These are phyloP conservation scores for Drosophila macrothrix DNA, from an alignment of 2,888 invertebrate species.

Conservation along the genomic window DNA sequence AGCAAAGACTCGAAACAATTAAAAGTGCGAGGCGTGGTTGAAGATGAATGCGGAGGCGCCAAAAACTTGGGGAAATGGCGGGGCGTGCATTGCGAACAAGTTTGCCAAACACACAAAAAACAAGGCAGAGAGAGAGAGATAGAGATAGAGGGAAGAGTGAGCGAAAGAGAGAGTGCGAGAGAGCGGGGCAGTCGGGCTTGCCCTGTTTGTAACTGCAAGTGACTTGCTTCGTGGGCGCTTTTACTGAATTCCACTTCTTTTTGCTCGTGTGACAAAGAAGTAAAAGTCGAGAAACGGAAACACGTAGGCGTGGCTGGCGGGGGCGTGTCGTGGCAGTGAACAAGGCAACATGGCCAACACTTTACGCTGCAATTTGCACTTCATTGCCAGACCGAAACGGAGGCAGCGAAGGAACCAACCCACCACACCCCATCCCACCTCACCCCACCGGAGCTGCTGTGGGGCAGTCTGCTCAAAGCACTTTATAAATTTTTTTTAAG, in stretches of 20 bases:
- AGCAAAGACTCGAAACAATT: conserved; percentile 62
- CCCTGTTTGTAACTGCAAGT: conserved; percentile 52
- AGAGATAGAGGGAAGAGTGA: neutral
- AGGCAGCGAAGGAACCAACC: neutral
- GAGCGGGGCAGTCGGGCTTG: neutral
- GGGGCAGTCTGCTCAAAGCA: conserved; percentile 72
- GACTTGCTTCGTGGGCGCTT: conserved; percentile 49
- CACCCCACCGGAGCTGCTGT: conserved; percentile 16
- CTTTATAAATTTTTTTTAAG: conserved; percentile 76
- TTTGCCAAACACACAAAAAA: conserved; percentile 56
- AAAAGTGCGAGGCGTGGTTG: conserved; percentile 51
- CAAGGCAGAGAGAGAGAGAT: neutral
- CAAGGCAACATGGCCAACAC: conserved; percentile 62
- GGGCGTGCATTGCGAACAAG: conserved; percentile 50
- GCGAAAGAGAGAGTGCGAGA: neutral
- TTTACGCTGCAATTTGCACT: conserved; percentile 78
- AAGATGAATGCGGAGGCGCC: conserved; percentile 23
- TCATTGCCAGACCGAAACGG: conserved; percentile 64
- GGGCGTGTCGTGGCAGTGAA: conserved; percentile 24
- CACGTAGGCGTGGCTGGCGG: conserved; percentile 16
- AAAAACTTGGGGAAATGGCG: conserved; percentile 55
- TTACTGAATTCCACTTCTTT: conserved; percentile 36
- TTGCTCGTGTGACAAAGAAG: conserved; percentile 69
- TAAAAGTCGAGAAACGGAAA: conserved; percentile 66
- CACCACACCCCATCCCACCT: neutral